Base-by-base conservation (phyloP, 2,797 vertebrate genomes). In the Parauchenoglanis ngamensis region DNA sequence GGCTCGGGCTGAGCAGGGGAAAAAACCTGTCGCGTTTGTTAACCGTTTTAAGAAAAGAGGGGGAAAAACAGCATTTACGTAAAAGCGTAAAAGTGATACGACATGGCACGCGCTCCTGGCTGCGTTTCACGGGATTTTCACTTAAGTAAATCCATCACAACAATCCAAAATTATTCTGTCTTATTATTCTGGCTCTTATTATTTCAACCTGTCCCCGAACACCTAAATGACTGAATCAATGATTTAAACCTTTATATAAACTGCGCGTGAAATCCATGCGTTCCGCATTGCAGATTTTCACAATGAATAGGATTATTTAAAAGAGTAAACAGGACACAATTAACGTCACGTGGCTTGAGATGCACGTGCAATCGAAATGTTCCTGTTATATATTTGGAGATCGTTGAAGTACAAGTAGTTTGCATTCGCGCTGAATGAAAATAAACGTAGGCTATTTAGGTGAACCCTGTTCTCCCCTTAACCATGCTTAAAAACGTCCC, bases 71-170 rank as follows among this genome's bases (percentile, higher is more conserved):
- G 63, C 12, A 81, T 89, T 88, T 68, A 84, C 65, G 85, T 87
- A 75, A 76, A 31, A 31, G 49, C 31, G 76, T 21, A 79, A 49
- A 87, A 81, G 84, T 87, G 84, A 76, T 75, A 61, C 35, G 83
- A 85, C 56, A 59, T 12, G 80, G 83, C 70, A 73, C 54, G 70
- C 49, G 65, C n/a, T 70, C 35, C 79, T 23, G 61, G 79, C 35
- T 40, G 77, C 49, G 25, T 59, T 67, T 84, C 56, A 61, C 19
- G 5, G 75, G 75, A 80, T 84, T 87, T 87, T 19, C 28, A 5
- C 65, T 61, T 84, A 87, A 84, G 46, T 68, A 70, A 87, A 78
- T 87, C 86, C 86, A 78, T 84, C 61, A 84, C 52, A 84, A 84
- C 81, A 77, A 77, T 76, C 8, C 31, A 2, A 15, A 79, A 57